Percentiles rank a stretch among this genome's conserved stretches.
phyloP scores from a whole-genome alignment of 2,113 vertebrate species.

The Stercorarius parasiticus region DNA sequence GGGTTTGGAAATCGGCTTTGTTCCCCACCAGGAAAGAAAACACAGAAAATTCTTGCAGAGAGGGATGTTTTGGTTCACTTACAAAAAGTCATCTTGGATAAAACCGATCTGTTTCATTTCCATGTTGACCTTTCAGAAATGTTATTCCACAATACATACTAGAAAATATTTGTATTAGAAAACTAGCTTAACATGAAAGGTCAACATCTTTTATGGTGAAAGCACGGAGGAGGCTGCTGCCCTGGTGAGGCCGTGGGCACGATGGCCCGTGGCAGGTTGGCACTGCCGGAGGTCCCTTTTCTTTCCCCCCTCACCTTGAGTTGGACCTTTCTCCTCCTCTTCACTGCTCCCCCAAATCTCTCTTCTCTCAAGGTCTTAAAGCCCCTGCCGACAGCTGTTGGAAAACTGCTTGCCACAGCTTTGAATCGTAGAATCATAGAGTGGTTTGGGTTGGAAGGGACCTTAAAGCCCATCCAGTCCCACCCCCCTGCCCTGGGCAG shows the following conservation, averaged over 20 bases:
- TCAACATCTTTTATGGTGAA: not conserved
- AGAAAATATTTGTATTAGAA: not conserved
- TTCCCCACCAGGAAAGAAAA: not conserved
- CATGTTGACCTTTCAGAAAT: not conserved
- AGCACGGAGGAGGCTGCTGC: not conserved
- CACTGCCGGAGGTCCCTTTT: not conserved
- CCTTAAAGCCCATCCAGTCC: not conserved
- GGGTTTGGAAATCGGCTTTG: not conserved
- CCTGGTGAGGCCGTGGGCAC: rapidly evolving
- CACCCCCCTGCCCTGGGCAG: not conserved
- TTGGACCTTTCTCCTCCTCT: not conserved
- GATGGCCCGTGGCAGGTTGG: not conserved
- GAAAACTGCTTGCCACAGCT: too few species aligned
- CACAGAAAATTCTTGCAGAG: not conserved
- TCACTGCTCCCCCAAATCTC: not conserved
- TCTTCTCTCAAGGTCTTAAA: not conserved
- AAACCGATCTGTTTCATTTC: not conserved
- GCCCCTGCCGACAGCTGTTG: too few species aligned
- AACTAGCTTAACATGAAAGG: not conserved
- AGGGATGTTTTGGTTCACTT: not conserved
- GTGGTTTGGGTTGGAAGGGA: not conserved
- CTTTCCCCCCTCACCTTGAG: not conserved
- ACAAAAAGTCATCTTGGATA: not conserved
- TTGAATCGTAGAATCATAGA: not conserved
- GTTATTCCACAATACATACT: not conserved